These are phyloP conservation scores for Gila orcuttii DNA, from an alignment of 2,113 vertebrate genomes.

Conservation along the genomic window DNA sequence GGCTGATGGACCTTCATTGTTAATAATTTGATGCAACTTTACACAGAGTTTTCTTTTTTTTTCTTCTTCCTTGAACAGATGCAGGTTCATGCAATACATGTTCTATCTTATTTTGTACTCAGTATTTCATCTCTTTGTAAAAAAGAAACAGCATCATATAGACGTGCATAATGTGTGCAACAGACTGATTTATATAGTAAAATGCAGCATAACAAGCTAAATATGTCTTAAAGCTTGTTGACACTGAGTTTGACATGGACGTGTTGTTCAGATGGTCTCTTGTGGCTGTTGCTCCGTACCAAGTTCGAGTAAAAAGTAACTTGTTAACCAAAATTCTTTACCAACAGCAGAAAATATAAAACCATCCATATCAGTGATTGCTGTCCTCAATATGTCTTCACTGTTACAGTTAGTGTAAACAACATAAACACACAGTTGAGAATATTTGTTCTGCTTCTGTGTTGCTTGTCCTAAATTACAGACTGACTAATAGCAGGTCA, in stretches of 20 bases:
- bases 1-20: neutral
- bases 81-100: neutral
- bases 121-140: neutral
- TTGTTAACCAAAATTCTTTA: neutral
- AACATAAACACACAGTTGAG: neutral
- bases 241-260: neutral
- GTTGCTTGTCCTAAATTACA: neutral
- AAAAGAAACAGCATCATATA: neutral
- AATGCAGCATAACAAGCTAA: neutral
- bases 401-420: neutral
- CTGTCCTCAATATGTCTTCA: neutral
- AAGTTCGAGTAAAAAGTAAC: neutral
- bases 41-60: neutral
- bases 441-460: slow-evolving; percentile 1
- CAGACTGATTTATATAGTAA: neutral
- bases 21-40: neutral
- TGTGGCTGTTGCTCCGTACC: neutral
- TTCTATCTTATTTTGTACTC: too few relatives aligned
- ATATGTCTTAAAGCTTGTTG: neutral
- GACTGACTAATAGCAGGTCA: neutral
- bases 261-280: neutral
- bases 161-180: neutral
- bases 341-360: neutral
- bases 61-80: too few relatives aligned
- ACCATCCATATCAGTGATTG: neutral